phyloP scores from a whole-genome alignment of 2,888 invertebrate genomes.

The Trichacis sp. region DNA sequence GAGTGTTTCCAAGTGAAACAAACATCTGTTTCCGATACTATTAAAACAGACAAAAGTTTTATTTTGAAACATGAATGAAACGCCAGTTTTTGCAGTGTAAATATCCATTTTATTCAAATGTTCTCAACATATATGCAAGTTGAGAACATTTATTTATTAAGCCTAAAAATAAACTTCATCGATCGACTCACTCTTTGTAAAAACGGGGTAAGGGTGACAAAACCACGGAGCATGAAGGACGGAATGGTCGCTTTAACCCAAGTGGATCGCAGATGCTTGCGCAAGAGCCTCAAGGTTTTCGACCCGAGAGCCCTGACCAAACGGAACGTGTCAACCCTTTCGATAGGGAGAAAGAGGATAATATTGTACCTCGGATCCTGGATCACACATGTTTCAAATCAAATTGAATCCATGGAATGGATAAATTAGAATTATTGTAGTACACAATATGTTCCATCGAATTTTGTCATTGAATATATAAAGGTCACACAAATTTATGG shows the following conservation, averaged over 20 bases:
- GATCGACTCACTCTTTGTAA: constrained; percentile 79
- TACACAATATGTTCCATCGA: no score
- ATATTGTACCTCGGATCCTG: constrained; percentile 78
- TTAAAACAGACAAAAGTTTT: no score
- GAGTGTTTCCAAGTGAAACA: no score
- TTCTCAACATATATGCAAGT: no score
- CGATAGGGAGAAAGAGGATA: constrained; percentile 79
- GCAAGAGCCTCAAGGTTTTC: constrained; percentile 76
- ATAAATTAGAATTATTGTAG: no score
- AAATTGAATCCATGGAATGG: background rate
- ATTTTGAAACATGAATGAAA: no score
- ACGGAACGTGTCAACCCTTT: constrained; percentile 73
- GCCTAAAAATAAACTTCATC: constrained; percentile 1
- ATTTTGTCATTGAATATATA: no score
- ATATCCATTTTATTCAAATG: no score
- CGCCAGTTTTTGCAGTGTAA: no score
- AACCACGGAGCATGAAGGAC: constrained; percentile 83
- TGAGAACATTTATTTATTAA: no score
- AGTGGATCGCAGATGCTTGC: constrained; percentile 77
- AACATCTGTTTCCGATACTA: no score
- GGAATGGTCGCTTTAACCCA: constrained; percentile 84
- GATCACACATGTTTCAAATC: constrained; percentile 1
- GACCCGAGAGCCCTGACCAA: constrained; percentile 76
- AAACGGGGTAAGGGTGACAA: constrained; percentile 83
- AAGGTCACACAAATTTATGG: no score